A percentile compares a stretch with the other conserved stretches of the same genome.
Conservation (phyloP, 1,140 invertebrate species). For the Lepidostoma basale region DNA sequence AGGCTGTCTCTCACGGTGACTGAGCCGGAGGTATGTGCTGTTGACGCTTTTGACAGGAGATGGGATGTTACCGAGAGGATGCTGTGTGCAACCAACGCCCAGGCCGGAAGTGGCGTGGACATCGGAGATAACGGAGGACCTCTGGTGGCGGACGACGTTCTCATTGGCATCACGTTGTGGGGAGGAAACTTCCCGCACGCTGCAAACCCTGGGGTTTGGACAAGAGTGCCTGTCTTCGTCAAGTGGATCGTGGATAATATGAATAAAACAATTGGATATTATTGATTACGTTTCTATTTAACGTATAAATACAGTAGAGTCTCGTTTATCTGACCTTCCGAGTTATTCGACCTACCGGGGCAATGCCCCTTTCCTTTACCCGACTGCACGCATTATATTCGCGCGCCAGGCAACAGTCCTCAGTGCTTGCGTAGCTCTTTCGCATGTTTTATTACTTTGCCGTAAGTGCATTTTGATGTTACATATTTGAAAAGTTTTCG, state of each 20-base stretch:
- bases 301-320: too few relatives aligned
- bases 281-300: too few relatives aligned
- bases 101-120: constrained; percentile 51
- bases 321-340: too few relatives aligned
- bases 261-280: too few relatives aligned
- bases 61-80: constrained; percentile 68
- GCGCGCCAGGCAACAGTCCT: too few relatives aligned
- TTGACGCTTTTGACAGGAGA: constrained; percentile 41
- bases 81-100: constrained; percentile 64
- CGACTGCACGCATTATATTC: too few relatives aligned
- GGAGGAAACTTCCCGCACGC: constrained; percentile 57
- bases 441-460: too few relatives aligned
- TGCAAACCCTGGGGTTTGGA: constrained; percentile 62
- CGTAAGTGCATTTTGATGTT: too few relatives aligned
- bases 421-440: too few relatives aligned
- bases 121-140: constrained; percentile 68
- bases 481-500: too few relatives aligned
- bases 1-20: constrained; percentile 55
- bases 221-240: constrained; percentile 51
- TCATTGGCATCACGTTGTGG: constrained; percentile 63
- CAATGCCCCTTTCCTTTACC: too few relatives aligned
- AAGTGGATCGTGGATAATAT: constrained; percentile 6
- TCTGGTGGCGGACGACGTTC: constrained; percentile 56
- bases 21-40: constrained; percentile 46
- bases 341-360: too few relatives aligned